Conservation (phyloP, 2,888 invertebrate species). For the Hirtodrosophila alboralis region DNA sequence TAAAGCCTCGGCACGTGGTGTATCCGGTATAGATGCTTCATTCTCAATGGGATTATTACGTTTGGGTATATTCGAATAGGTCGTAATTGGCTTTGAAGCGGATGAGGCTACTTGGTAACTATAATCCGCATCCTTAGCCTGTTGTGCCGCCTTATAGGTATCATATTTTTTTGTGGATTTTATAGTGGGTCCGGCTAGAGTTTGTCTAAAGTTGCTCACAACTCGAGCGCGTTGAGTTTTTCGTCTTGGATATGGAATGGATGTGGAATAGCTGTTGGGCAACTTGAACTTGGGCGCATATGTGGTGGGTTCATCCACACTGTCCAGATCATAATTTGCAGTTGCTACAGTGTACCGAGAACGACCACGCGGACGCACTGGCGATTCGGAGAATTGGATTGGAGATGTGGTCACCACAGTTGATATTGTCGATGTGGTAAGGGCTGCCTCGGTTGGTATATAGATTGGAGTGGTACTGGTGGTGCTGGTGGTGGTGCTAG, state of each 20-base stretch:
- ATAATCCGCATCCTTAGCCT: constrained; percentile 45
- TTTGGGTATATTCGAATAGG: constrained; percentile 21
- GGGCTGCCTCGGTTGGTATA: constrained; percentile 25
- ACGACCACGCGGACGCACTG: constrained; percentile 77
- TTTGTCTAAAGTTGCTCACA: constrained; percentile 36
- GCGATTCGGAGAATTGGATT: constrained; percentile 60
- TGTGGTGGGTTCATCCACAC: constrained; percentile 81
- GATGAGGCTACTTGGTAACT: not conserved
- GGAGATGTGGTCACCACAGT: constrained; percentile 70
- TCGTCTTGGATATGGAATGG: constrained; percentile 45
- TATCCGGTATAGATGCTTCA: constrained; percentile 48
- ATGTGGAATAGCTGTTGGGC: constrained; percentile 39
- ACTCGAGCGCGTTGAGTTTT: constrained; percentile 72
- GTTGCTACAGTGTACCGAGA: constrained; percentile 82
- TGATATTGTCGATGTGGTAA: constrained; percentile 56
- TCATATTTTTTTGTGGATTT: constrained; percentile 73
- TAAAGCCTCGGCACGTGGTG: constrained; percentile 80
- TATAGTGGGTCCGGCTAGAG: constrained; percentile 24
- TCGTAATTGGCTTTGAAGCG: not conserved
- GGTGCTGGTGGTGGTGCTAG: constrained; percentile 30
- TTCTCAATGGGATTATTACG: constrained; percentile 67
- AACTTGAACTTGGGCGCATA: constrained; percentile 81
- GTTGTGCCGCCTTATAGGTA: constrained; percentile 60
- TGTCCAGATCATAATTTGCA: constrained; percentile 67
- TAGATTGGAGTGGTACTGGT: constrained; percentile 35